Conservation (phyloP, 2,113 vertebrate genomes). For the Corynorhinus townsendii region DNA sequence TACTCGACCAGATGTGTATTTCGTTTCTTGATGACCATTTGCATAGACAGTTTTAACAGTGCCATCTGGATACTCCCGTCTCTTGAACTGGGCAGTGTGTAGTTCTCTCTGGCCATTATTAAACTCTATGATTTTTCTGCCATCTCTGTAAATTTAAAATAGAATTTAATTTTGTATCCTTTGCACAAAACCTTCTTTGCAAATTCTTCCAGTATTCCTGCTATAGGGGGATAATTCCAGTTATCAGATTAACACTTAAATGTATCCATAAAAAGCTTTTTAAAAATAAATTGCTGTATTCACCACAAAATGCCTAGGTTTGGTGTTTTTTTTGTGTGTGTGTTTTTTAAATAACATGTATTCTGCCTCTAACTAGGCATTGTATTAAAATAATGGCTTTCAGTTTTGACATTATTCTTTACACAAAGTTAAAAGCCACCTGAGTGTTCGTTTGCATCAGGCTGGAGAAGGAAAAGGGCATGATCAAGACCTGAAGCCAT, state of each 20-base stretch:
- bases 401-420: not conserved
- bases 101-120: slow-evolving; percentile 94
- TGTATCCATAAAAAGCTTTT: not conserved
- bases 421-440: not conserved
- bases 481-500: not conserved
- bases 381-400: not conserved
- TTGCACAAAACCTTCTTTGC: not conserved
- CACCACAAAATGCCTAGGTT: not conserved
- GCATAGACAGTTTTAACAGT: slow-evolving; percentile 92
- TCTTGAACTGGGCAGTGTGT: slow-evolving; percentile 91
- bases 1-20: slow-evolving; percentile 89
- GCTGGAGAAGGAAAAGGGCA: not conserved
- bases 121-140: slow-evolving; percentile 94
- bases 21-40: slow-evolving; percentile 94
- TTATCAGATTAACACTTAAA: not conserved
- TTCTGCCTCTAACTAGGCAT: not conserved
- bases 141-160: slow-evolving; percentile 84
- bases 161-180: not conserved
- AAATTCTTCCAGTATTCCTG: not conserved
- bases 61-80: slow-evolving; percentile 94
- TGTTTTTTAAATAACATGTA: not conserved
- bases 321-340: not conserved
- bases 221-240: not conserved
- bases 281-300: not conserved
- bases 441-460: not conserved